Evolutionary conservation across 2,797 vertebrate species (phyloP).

Genomic region (Orestias chungarensis): DNA sequence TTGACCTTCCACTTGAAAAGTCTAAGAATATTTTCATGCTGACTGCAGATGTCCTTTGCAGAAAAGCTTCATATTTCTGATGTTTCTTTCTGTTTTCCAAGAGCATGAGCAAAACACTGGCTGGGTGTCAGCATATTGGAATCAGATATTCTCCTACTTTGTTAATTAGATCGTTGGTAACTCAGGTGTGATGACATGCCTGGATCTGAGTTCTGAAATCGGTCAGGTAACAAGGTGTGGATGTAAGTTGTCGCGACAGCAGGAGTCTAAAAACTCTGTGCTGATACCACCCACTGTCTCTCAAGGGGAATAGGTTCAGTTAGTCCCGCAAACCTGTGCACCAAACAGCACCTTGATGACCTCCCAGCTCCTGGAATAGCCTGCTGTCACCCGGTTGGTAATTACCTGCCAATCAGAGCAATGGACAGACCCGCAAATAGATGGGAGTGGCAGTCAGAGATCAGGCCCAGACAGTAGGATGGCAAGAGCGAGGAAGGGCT

Average conservation of each 20-base stretch:
- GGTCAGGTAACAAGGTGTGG: constrained; percentile 36
- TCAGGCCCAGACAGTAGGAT: constrained; percentile 33
- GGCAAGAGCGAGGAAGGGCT: constrained; percentile 12
- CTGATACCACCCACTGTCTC: constrained; percentile 29
- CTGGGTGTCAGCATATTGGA: too few relatives aligned
- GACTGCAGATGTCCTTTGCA: too few relatives aligned
- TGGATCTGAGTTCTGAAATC: too few relatives aligned
- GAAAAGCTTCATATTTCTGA: too few relatives aligned
- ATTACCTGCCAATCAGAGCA: constrained; percentile 75
- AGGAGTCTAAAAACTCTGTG: constrained; percentile 18
- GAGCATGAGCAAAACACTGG: too few relatives aligned
- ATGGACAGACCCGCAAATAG: constrained; percentile 45
- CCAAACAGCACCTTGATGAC: constrained; percentile 48
- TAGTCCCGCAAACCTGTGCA: constrained; percentile 31
- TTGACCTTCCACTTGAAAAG: too few relatives aligned
- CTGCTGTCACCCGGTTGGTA: constrained; percentile 69
- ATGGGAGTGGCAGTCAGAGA: constrained; percentile 56
- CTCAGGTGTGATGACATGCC: too few relatives aligned
- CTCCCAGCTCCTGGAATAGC: constrained; percentile 65
- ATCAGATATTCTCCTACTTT: too few relatives aligned
- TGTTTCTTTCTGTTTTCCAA: too few relatives aligned
- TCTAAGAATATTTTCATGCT: too few relatives aligned
- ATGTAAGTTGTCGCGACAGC: constrained; percentile 34
- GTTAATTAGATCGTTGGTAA: too few relatives aligned
- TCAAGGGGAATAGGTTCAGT: constrained; percentile 35